phyloP scores from a whole-genome alignment of 2,797 vertebrate species.

The Falco berigora region DNA sequence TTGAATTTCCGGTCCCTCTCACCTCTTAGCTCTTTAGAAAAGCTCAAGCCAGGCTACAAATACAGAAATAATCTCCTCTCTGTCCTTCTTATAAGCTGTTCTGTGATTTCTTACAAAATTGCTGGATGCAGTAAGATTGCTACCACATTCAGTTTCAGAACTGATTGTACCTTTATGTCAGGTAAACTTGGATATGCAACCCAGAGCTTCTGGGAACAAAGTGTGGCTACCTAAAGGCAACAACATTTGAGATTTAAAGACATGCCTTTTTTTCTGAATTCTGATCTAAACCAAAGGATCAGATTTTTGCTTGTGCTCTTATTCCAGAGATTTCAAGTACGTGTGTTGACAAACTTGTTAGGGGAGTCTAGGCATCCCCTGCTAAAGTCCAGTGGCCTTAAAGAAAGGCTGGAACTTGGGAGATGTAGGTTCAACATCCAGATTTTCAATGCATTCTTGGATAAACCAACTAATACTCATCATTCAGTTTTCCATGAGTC shows the following conservation, averaged over 20 bases:
- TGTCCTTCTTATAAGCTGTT: background rate
- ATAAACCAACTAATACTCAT: background rate
- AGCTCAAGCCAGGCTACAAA: background rate
- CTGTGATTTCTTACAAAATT: background rate
- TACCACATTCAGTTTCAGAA: background rate
- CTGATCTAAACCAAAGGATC: background rate
- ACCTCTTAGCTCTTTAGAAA: background rate
- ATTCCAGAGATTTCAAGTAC: background rate
- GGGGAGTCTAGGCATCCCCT: background rate
- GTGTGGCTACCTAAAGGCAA: background rate
- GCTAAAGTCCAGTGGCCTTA: background rate
- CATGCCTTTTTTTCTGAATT: background rate
- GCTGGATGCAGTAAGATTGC: background rate
- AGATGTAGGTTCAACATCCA: background rate
- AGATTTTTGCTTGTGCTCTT: background rate
- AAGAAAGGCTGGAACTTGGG: background rate
- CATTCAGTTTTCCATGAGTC: background rate
- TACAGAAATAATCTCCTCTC: background rate
- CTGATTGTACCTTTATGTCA: background rate
- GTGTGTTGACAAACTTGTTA: background rate
- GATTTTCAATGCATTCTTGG: background rate
- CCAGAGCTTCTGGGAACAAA: background rate
- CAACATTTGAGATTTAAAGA: background rate
- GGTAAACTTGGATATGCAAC: background rate
- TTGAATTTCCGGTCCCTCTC: background rate